Conservation (phyloP, 2,113 vertebrate species). For the Trogon melanurus region DNA sequence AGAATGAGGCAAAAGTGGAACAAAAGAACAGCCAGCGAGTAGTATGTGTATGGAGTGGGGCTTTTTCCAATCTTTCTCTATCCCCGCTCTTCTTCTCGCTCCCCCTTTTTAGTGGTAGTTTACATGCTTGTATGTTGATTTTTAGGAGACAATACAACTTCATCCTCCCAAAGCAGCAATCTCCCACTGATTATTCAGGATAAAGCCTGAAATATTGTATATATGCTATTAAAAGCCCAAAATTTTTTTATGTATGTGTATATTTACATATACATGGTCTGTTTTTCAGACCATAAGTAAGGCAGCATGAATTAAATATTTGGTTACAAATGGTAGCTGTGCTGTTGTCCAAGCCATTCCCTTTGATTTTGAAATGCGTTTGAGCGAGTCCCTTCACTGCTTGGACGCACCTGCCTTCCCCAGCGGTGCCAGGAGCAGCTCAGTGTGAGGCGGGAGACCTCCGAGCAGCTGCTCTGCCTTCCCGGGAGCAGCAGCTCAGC, state of each 20-base stretch:
- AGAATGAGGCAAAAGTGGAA: background rate
- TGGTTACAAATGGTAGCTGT: background rate
- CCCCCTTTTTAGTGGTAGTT: background rate
- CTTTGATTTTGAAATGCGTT: background rate
- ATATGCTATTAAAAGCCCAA: background rate
- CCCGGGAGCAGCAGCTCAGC: background rate
- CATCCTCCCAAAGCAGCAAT: background rate
- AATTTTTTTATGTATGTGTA: background rate
- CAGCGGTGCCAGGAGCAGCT: background rate
- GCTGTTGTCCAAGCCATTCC: background rate
- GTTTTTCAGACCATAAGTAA: background rate
- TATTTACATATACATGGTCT: too few relatives aligned
- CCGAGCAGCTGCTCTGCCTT: background rate
- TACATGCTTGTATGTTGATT: background rate
- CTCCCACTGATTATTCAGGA: background rate
- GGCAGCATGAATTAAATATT: background rate
- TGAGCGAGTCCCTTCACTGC: fast-evolving
- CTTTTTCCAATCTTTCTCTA: too few relatives aligned
- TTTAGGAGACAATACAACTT: background rate
- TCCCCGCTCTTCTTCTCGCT: too few relatives aligned
- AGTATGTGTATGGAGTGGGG: too few relatives aligned
- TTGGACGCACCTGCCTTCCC: background rate
- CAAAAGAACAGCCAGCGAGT: background rate
- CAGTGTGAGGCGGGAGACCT: background rate
- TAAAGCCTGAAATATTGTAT: background rate